Evolutionary conservation across 2,113 vertebrate species (phyloP).

Genomic region (Dasyprocta punctata): DNA sequence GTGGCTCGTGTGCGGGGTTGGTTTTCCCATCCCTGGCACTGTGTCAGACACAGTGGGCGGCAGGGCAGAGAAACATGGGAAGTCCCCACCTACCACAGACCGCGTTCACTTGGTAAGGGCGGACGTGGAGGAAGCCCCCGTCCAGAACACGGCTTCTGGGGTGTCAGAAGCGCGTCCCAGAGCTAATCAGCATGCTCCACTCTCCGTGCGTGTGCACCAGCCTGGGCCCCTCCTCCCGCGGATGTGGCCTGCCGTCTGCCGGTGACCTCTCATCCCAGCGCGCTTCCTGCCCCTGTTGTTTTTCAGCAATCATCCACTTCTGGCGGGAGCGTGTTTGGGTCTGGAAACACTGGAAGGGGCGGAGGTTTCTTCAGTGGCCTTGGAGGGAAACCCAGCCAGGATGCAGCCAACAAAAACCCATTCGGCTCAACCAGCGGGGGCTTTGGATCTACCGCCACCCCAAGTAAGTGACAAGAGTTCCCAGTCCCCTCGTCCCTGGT

Average conservation of each 20-base stretch:
- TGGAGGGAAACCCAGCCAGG: constrained; percentile 97
- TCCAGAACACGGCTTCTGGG: neutral
- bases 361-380: constrained; percentile 97
- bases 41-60: neutral
- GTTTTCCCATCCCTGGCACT: neutral
- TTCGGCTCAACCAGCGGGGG: constrained; percentile 89
- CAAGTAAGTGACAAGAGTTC: constrained; percentile 83
- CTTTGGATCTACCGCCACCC: constrained; percentile 83
- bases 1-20: neutral
- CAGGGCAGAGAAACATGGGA: neutral
- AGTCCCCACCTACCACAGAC: neutral
- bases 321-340: constrained; percentile 90
- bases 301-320: constrained; percentile 86
- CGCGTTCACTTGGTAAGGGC: neutral
- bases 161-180: rapidly evolving
- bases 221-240: neutral
- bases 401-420: constrained; percentile 97
- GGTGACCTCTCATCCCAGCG: too few species aligned
- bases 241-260: neutral
- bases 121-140: neutral
- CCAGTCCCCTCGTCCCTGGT: neutral
- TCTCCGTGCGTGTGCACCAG: neutral
- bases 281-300: constrained; percentile 60
- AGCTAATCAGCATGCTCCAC: neutral
- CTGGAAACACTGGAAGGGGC: constrained; percentile 83